Conservation (phyloP, 2,797 vertebrate genomes). For the Macroramphosus scolopax region DNA sequence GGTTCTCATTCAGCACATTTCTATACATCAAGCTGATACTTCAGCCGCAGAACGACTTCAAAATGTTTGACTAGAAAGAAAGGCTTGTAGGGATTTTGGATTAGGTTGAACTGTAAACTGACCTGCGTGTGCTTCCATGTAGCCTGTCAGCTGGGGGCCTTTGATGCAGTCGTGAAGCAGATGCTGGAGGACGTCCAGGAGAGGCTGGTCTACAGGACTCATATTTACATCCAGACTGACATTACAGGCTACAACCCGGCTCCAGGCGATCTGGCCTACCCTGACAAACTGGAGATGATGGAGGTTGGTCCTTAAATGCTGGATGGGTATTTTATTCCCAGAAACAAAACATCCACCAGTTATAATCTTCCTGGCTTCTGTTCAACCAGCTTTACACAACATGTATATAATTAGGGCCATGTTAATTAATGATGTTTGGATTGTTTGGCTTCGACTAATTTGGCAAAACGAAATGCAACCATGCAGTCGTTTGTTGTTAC, state of each 20-base stretch:
- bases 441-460: background rate
- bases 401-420: background rate
- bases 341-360: too few species aligned
- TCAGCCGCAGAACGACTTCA: background rate
- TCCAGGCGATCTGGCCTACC: slow-evolving; percentile 93
- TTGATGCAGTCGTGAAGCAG: slow-evolving; percentile 92
- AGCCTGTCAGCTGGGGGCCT: slow-evolving; percentile 90
- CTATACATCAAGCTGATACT: slow-evolving; percentile 2
- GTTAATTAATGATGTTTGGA: too few species aligned
- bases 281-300: slow-evolving; percentile 98
- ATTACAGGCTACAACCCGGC: slow-evolving; percentile 95
- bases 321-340: background rate
- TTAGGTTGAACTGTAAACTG: too few species aligned
- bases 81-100: too few species aligned
- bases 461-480: background rate
- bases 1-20: background rate
- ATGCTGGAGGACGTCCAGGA: slow-evolving; percentile 99
- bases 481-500: background rate
- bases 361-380: too few species aligned
- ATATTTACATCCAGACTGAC: slow-evolving; percentile 98
- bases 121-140: slow-evolving; percentile 20
- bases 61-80: too few species aligned
- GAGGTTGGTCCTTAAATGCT: slow-evolving; percentile 76
- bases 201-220: slow-evolving; percentile 93
- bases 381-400: slow-evolving; percentile 2